Base-by-base conservation (phyloP, 2,113 vertebrate species). In the Misgurnus anguillicaudatus region DNA sequence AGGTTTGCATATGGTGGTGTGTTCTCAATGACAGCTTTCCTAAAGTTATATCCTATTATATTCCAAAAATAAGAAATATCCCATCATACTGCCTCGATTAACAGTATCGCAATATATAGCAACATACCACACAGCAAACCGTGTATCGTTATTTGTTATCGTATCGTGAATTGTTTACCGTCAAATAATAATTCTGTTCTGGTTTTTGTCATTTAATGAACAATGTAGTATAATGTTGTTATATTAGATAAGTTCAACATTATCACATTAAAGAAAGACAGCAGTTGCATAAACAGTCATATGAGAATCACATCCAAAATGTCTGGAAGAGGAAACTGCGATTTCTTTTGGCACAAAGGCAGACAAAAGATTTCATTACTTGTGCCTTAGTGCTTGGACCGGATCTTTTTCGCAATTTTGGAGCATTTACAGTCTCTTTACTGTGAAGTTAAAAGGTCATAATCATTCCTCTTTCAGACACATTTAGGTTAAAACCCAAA, bases 381-480 rank as follows among this genome's bases (percentile, higher is more conserved):
- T 77, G 39, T 67, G 51, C 13, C 45, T 24, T n/a, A 77, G 53
- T 55, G 38, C 36, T 67, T 66, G n/a, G 62, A 67, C 31, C 57
- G 62, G 51, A 77, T 57, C 42, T 77, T 24, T 65, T 66, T 57
- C 41, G 24, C 75, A 76, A 45, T 36, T 71, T 62, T 69, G n/a
- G 17, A 83, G 61, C 51, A 19, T 77, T 57, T 19, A 47, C 70
- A 51, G 19, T 53, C 57, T 57, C 48, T 61, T 61, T 45, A 51
- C 16, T 10, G 31, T 80, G 64, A 53, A 71, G 77, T 47, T 60
- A 77, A 36, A 58, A 68, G 72, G 81, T 79, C 17, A 65, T 51
- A 72, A 67, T 70, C 78, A 80, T 83, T 75, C 45, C 76, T 80
- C 82, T 83, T 67, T 9, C 53, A 77, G 82, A 83, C 78, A 67